Conservation (phyloP, 2,113 vertebrate species). For the Symphodus melops region DNA sequence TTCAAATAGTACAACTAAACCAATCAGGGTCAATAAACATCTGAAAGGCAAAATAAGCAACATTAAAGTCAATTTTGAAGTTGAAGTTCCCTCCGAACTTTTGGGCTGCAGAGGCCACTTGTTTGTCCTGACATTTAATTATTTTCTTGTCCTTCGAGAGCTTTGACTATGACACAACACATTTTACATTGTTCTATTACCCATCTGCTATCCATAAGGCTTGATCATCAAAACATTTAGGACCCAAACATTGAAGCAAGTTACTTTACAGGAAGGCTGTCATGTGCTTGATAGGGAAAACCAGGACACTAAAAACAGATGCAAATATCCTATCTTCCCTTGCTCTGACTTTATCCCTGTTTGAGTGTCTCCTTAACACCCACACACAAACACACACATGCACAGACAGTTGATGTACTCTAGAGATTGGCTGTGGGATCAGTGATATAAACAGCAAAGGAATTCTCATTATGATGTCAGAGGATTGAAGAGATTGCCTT, state of each 20-base stretch:
- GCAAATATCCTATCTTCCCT: constrained; percentile 8
- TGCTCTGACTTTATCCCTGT: neutral
- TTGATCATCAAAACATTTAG: neutral
- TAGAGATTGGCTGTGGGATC: constrained; percentile 32
- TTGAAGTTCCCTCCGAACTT: neutral
- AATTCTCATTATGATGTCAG: constrained; percentile 61
- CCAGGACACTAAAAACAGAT: neutral
- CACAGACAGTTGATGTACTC: constrained; percentile 9
- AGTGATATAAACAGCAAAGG: constrained; percentile 63
- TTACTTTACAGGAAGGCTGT: neutral
- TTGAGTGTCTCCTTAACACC: neutral
- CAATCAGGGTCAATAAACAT: too few species aligned
- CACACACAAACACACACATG: neutral
- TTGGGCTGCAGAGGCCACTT: too few species aligned
- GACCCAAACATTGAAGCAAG: neutral
- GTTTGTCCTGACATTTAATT: too few species aligned
- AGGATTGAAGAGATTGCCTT: constrained; percentile 50
- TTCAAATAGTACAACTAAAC: neutral
- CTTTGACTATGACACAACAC: too few species aligned
- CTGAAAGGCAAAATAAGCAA: neutral
- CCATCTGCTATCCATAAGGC: neutral
- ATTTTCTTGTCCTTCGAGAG: too few species aligned
- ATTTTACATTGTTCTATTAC: too few species aligned
- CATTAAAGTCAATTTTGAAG: too few species aligned
- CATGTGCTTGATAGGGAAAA: neutral